Evolutionary conservation across 2,888 invertebrate genomes (phyloP), one percentile per base, ranked within the genome.

Genomic region (Hemistola chrysoprasaria): DNA sequence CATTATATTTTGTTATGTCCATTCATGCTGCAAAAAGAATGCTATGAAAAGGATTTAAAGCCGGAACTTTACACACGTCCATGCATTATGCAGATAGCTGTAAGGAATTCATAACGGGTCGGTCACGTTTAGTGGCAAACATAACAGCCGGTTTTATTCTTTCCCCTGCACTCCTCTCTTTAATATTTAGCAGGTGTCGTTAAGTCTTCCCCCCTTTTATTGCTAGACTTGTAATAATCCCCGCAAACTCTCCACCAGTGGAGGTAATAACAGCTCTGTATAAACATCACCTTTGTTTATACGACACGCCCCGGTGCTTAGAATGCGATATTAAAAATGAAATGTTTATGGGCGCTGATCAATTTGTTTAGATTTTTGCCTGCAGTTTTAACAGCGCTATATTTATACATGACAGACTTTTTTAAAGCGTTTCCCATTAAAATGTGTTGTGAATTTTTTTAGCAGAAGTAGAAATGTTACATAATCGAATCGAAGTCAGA

Each of bases 141-240:
- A 71, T 73, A 65, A 78, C 71, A 65, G 50, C 63, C 64, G 62
- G 62, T 65, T 76, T 75, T 75, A 81, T 78, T 71, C 68, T 67
- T 69, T 56, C 65, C 57, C 58, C 60, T 65, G 64, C 54, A 56
- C 65, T 61, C 61, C 39, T 58, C 72, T 78, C 73, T 78, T 76
- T 78, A 78, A 83, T 85, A 85, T 84, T 83, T 76, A 74, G 73
- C 85, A 83, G 86, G 85, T 84, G 82, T 71, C 75, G 77, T 80
- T 75, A 67, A 65, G 58, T 64, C 64, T 38, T 16, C 38, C 70
- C 66, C 62, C 67, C 70, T 76, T 54, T 82, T 85, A 84, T 81
- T 78, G 72, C 79, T 64, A 68, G 72, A 68, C 74, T 78, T 72
- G 74, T 79, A 77, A 81, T 80, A 83, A 82, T 79, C 78, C 72